These are phyloP conservation scores for Conus ventricosus DNA, from an alignment of 1,140 invertebrate species.

Conservation along the genomic window DNA sequence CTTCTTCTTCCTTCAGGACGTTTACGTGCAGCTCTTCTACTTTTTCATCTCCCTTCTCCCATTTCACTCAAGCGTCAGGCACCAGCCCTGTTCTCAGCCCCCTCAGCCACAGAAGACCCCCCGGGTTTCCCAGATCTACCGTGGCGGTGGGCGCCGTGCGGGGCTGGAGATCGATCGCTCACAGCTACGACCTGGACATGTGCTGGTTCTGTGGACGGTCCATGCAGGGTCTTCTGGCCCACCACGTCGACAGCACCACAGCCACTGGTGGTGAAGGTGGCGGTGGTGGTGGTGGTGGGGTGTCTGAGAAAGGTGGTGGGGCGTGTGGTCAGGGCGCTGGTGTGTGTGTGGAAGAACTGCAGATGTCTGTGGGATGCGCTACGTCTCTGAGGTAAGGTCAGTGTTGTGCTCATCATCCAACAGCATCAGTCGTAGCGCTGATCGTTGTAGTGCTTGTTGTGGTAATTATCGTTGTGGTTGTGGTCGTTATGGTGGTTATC, in stretches of 20 bases:
- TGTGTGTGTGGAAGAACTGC: no score
- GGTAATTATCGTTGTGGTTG: no score
- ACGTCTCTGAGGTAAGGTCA: neutral
- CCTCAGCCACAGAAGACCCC: conserved; percentile 3
- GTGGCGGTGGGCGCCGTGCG: conserved; percentile 14
- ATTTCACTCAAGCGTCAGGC: neutral
- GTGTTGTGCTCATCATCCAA: neutral
- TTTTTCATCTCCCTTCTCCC: neutral
- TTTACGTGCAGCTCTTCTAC: neutral
- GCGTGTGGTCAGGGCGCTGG: neutral
- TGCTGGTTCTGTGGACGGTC: conserved; percentile 71
- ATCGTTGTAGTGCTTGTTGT: no score
- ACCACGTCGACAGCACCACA: no score
- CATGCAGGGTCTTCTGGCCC: conserved; percentile 44
- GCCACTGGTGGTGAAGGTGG: neutral
- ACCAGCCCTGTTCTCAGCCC: conserved; percentile 8
- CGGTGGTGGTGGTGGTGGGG: neutral
- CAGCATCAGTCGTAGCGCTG: no score
- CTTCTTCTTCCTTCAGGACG: neutral
- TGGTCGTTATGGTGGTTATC: no score
- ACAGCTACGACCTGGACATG: conserved; percentile 66
- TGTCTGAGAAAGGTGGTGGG: neutral
- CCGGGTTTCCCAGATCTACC: conserved; percentile 18
- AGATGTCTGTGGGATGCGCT: neutral
- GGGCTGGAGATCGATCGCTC: conserved; percentile 58